phyloP scores from a whole-genome alignment of 30 jellyfish, hydroid and myxozoan genomes.

The Hydra vulgaris region DNA sequence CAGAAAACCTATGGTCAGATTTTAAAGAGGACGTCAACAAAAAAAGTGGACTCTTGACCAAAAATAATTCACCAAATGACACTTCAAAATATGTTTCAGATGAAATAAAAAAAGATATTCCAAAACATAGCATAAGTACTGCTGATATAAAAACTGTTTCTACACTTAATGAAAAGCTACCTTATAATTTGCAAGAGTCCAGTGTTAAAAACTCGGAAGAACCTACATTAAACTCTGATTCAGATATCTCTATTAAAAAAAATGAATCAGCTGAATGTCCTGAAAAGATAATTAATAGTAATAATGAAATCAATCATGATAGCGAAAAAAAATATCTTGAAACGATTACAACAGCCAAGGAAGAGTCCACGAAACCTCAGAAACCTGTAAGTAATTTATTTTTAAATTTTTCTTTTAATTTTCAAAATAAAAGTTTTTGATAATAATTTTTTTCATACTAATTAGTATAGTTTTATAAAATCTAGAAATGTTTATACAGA shows the following conservation, averaged over 20 bases:
- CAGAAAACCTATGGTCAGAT: conserved; percentile 57
- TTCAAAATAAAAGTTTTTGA: too few relatives aligned
- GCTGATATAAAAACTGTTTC: not conserved
- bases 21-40: conserved; percentile 36
- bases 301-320: not conserved
- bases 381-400: not conserved
- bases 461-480: too few relatives aligned
- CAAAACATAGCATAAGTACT: not conserved
- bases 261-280: not conserved
- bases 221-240: not conserved
- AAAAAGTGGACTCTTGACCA: too few relatives aligned
- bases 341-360: not conserved
- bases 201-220: not conserved
- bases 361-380: not conserved
- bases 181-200: not conserved
- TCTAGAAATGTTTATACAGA: too few relatives aligned
- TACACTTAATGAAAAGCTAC: not conserved
- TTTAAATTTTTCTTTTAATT: not conserved
- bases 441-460: too few relatives aligned
- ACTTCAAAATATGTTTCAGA: not conserved
- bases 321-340: too few relatives aligned
- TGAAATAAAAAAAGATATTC: not conserved
- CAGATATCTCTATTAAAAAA: not conserved
- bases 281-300: not conserved
- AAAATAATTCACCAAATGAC: not conserved